These are phyloP conservation scores for Melangyna quadrimaculata DNA, from an alignment of 2,888 invertebrate species.

Conservation along the genomic window DNA sequence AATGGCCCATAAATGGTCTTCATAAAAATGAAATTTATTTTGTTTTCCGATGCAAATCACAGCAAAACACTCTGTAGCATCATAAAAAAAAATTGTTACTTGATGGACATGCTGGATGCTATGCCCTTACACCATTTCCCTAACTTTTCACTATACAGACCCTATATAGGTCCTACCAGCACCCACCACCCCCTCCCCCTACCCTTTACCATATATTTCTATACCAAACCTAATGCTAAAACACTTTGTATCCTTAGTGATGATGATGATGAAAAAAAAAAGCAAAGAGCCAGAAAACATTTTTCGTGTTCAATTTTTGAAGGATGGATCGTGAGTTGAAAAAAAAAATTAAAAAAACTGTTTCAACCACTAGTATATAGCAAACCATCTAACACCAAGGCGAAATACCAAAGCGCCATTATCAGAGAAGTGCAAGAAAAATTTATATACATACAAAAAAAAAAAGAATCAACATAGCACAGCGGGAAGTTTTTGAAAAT, in stretches of 20 bases:
- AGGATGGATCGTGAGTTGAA: constrained; percentile 47
- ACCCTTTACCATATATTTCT: neutral
- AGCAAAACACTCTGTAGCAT: neutral
- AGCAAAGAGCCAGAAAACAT: constrained; percentile 60
- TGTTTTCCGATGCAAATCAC: constrained; percentile 34
- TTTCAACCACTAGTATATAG: neutral
- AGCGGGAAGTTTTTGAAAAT: constrained; percentile 52
- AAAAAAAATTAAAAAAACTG: constrained; percentile 3
- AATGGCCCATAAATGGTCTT: neutral
- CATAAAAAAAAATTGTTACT: constrained; percentile 22
- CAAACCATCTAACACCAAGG: constrained; percentile 10
- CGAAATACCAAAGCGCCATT: neutral
- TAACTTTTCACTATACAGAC: neutral
- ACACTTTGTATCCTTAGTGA: constrained; percentile 55
- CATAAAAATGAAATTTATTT: constrained; percentile 19
- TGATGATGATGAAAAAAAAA: constrained; percentile 50
- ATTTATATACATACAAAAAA: neutral
- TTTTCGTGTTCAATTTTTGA: constrained; percentile 54
- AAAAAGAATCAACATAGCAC: constrained; percentile 1
- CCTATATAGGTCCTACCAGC: neutral
- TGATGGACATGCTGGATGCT: constrained; percentile 36
- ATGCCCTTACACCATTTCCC: neutral
- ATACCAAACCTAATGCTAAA: constrained; percentile 24
- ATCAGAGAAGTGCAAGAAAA: constrained; percentile 48
- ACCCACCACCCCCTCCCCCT: neutral